Evolutionary conservation across 2,113 vertebrate genomes (phyloP).

Genomic region (Sinosuthora webbiana): DNA sequence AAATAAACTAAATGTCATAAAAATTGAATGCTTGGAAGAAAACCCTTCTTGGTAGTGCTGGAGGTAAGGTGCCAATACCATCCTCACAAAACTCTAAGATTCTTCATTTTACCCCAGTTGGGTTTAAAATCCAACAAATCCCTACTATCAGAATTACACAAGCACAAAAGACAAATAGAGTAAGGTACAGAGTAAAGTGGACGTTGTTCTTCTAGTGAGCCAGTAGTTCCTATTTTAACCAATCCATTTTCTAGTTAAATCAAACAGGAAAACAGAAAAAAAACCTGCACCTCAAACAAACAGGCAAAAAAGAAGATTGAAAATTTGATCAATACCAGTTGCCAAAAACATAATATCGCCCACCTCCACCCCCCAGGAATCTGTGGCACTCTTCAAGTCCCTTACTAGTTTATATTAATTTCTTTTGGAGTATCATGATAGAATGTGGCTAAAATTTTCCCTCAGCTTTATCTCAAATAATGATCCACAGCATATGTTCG

Average conservation of each 20-base stretch:
- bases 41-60: neutral
- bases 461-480: neutral
- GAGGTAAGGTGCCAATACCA: neutral
- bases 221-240: neutral
- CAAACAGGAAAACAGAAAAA: neutral
- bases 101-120: neutral
- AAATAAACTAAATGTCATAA: neutral
- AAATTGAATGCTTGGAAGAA: neutral
- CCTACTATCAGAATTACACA: neutral
- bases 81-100: neutral
- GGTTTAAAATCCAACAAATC: neutral
- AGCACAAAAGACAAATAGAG: neutral
- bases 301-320: neutral
- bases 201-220: neutral
- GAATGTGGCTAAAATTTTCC: neutral
- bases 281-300: rapidly evolving
- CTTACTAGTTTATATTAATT: neutral
- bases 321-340: neutral
- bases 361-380: rapidly evolving
- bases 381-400: neutral
- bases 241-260: neutral
- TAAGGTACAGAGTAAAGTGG: neutral
- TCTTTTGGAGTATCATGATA: neutral
- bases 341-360: neutral
- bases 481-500: neutral